Evolutionary conservation across 2,113 vertebrate genomes (phyloP), one percentile per base, ranked within the genome.

Genomic region (Trogon melanurus): DNA sequence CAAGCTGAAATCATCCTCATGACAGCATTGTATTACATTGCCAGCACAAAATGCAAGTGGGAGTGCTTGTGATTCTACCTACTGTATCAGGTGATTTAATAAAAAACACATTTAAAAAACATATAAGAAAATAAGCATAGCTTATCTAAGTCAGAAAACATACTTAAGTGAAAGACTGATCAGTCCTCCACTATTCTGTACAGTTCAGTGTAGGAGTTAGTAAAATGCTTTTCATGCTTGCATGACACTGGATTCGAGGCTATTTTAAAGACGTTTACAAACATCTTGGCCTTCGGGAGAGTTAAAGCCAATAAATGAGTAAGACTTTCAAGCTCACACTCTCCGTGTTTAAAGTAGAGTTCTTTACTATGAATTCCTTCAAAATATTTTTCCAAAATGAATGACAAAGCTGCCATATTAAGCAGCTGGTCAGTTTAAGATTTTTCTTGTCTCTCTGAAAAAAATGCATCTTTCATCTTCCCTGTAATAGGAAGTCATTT

Each of bases 331-430:
- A 85, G 64, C 58, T 96, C 75, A 85, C 27, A 62, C 75, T 96
- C 79, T 94, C 69, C 76, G 94, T 93, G 34, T 73, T 34, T 75
- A 48, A 94, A 96, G 88, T 45, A 62, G 47, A 89, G 57, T 65
- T 92, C 85, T 96, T 97, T 90, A 85, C 32, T 56, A 61, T 44
- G 32, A 88, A 85, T 73, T 93, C 36, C 67, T 97, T 90, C 34
- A 86, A 85, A 89, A 71, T 47, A 72, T 51, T 96, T 96, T 93
- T 81, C 88, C 15, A 6, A 60, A 89, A 79, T 45, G 65, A 92
- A 23, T 64, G 54, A 69, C 44, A 15, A 19, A 97, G 58, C 45
- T 87, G 75, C 62, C 75, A 84, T 18, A n/a, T 44, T 73, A 57
- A 94, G 85, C n/a, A 41, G 8, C 36, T 95, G 71, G 53, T 87